Evolutionary conservation across 1,140 invertebrate species (phyloP), one percentile per base, ranked within the genome.

Genomic region (Drosophila subobscura): DNA sequence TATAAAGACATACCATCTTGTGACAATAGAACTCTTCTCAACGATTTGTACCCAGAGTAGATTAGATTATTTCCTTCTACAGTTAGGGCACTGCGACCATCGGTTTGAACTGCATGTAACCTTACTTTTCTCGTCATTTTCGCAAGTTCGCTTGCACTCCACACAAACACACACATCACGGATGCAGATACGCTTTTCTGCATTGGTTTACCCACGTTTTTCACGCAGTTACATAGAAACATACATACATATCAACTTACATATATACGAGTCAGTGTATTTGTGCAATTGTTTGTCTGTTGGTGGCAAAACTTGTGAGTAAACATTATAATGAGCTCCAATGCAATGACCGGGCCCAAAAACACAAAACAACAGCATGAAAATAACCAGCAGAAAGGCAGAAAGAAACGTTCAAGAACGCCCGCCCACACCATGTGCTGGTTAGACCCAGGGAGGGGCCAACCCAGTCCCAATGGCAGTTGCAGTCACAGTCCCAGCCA

Each of bases 351-450:
- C 79, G 73, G 57, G 73, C 79, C 73, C 61, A 79, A 65, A 67
- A 61, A 71, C 16, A 59, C 20, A 23, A 52, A 52, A 22, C 33
- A 10, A 10, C 4, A 25, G 27, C 14, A 20, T 20, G 16, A n/a
- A 27, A 16, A 51, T 14, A 14, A 29, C 23, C 33, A 37, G 14
- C 14, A 33, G 29, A 47, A 67, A 72, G 57, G 40, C 20, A 45
- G 12, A 42, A 50, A 29, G 49, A 20, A 46, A 70, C 45, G 56
- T 41, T 25, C 57, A 74, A 64, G 71, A 65, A 76, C 81, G 81
- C 81, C 81, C 81, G 81, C 81, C 81, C 78, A 88, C 81, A 45
- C 70, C 58, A 57, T 86, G 54, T 74, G 77, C 50, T 66, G 60
- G 41, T 16, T 70, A 42, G 56, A 68, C 61, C 58, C n/a, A 20